Percentiles rank a stretch among this genome's conserved stretches.
Evolutionary conservation across 23 tunicate genomes (phyloP).

Genomic region (Trididemnum miniatum): DNA sequence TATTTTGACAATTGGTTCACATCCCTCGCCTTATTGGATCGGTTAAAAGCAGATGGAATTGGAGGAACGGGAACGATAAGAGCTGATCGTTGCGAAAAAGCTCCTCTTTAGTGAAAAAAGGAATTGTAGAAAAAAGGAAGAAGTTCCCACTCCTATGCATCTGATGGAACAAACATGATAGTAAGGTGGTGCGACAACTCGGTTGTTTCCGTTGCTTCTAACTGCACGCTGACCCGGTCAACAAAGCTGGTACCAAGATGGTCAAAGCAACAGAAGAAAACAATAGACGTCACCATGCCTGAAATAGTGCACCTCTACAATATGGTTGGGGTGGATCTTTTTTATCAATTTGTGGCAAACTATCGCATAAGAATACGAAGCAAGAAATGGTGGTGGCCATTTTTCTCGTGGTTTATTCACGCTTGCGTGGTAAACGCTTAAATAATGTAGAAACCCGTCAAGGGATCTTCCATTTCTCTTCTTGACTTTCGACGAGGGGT

Average conservation of each 20-base stretch:
- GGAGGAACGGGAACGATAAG: not conserved
- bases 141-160: not conserved
- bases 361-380: not conserved
- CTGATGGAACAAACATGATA: not conserved
- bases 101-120: not conserved
- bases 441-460: not conserved
- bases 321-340: not conserved
- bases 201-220: not conserved
- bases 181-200: not conserved
- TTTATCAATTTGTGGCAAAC: not conserved
- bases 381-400: not conserved
- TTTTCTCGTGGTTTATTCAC: not conserved
- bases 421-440: not conserved
- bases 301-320: not conserved
- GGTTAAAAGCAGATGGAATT: not conserved
- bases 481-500: not conserved
- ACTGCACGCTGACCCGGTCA: not conserved
- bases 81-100: not conserved
- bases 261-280: not conserved
- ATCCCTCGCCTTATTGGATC: not conserved
- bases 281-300: not conserved
- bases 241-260: not conserved
- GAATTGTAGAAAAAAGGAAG: not conserved
- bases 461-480: not conserved
- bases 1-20: not conserved